A percentile compares a stretch with the other conserved stretches of the same genome.
These are phyloP conservation scores for Lampris incognitus DNA, from an alignment of 2,113 vertebrate genomes.

Conservation along the genomic window DNA sequence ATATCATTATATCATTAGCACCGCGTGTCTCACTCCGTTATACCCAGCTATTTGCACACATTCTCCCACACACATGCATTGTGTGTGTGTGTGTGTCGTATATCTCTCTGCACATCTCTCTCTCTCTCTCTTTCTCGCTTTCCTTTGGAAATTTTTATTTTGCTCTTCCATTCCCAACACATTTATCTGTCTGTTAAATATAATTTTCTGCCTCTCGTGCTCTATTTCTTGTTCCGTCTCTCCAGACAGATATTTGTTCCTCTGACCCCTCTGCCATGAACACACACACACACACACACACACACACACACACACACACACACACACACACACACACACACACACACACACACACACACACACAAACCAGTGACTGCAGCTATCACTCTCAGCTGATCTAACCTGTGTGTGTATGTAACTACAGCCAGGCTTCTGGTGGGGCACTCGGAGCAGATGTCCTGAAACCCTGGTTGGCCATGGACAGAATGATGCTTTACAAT, in stretches of 20 bases:
- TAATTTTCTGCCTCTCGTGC: not conserved
- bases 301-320: not conserved
- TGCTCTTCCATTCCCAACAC: too few relatives aligned
- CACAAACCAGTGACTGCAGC: constrained; percentile 41
- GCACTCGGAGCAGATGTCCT: constrained; percentile 66
- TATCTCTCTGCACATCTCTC: not conserved
- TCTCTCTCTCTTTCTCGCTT: not conserved
- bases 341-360: constrained; percentile 4
- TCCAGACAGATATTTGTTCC: constrained; percentile 1
- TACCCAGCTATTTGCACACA: constrained; percentile 26
- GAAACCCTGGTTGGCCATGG: constrained; percentile 40
- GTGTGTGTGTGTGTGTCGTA: not conserved
- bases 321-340: constrained; percentile 19
- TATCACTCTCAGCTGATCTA: constrained; percentile 31
- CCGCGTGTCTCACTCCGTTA: constrained; percentile 26
- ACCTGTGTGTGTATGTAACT: constrained; percentile 35
- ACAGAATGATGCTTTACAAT: constrained; percentile 70
- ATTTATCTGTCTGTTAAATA: not conserved
- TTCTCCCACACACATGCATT: not conserved
- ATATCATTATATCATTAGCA: constrained; percentile 74
- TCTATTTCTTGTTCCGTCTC: not conserved
- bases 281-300: constrained; percentile 13
- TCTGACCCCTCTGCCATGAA: constrained; percentile 35
- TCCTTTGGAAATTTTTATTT: too few relatives aligned
- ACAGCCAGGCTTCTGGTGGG: constrained; percentile 28